Evolutionary conservation across 2,113 vertebrate genomes (phyloP).

Genomic region (Aptenodytes forsteri): DNA sequence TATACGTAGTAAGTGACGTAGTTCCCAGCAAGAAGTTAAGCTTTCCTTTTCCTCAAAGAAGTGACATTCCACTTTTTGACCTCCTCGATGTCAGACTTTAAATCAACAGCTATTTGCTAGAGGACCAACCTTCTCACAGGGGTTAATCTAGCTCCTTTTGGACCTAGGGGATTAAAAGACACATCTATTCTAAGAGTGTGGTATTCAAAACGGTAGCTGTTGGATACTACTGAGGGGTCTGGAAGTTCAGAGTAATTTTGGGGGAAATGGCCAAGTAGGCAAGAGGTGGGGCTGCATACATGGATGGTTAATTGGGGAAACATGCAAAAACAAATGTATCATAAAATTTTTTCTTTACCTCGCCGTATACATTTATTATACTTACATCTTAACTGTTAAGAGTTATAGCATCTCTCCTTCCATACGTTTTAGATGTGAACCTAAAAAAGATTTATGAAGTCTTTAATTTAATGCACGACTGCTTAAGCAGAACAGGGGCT

Average conservation of each 20-base stretch:
- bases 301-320: not conserved
- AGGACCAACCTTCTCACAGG: not conserved
- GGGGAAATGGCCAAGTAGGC: not conserved
- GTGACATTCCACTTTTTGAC: not conserved
- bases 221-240: not conserved
- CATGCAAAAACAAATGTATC: not conserved
- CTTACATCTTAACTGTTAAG: not conserved
- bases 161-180: not conserved
- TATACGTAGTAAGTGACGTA: not conserved
- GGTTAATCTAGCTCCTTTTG: not conserved
- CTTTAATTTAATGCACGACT: not conserved
- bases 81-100: not conserved
- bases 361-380: not conserved
- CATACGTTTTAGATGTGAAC: not conserved
- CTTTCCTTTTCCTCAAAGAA: not conserved
- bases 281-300: not conserved
- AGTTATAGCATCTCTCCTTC: not conserved
- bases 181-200: not conserved
- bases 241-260: not conserved
- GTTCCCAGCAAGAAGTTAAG: not conserved
- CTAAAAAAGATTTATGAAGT: not conserved
- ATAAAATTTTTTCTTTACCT: not conserved
- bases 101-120: not conserved
- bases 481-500: not conserved
- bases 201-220: not conserved